phyloP scores from a whole-genome alignment of 1,140 invertebrate species.

The Apolygus lucorum region DNA sequence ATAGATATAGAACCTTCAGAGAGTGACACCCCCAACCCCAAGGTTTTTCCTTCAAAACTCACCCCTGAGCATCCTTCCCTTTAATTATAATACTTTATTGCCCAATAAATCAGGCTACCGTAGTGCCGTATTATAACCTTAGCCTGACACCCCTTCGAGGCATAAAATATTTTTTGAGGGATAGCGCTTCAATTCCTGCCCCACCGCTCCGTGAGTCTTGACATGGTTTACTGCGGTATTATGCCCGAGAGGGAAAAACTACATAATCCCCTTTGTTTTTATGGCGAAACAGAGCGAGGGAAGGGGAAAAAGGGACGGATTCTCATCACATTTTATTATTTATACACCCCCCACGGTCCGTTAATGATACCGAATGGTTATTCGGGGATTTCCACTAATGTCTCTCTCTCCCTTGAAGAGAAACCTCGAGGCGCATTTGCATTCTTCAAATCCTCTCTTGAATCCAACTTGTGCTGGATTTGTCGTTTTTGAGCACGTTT shows the following conservation, averaged over 20 bases:
- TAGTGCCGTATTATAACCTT: slow-evolving; percentile 17
- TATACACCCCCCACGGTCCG: background rate
- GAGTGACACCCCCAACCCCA: slow-evolving; percentile 10
- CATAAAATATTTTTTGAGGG: slow-evolving; percentile 19
- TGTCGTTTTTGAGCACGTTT: too few species aligned
- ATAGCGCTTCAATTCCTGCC: slow-evolving; percentile 16
- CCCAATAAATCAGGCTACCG: slow-evolving; percentile 32
- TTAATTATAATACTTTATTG: slow-evolving; percentile 35
- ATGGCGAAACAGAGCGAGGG: background rate
- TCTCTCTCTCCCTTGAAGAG: background rate
- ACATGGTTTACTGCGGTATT: slow-evolving; percentile 19
- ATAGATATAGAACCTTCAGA: slow-evolving; percentile 21
- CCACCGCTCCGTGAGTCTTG: background rate
- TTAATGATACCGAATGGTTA: slow-evolving; percentile 18
- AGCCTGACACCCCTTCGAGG: slow-evolving; percentile 11
- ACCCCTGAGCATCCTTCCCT: slow-evolving; percentile 13
- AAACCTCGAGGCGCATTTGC: background rate
- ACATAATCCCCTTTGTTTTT: slow-evolving; percentile 19
- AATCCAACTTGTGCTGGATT: slow-evolving; percentile 3
- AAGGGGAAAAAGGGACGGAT: background rate
- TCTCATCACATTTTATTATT: slow-evolving; percentile 20
- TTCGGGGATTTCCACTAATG: slow-evolving; percentile 15
- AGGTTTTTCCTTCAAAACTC: background rate
- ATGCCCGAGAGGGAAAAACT: slow-evolving; percentile 15
- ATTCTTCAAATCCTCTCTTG: slow-evolving; percentile 12